Percentiles rank a stretch among this genome's conserved stretches.
Evolutionary conservation across 2,888 invertebrate genomes (phyloP).

Genomic region (Dicyrtomina minuta): DNA sequence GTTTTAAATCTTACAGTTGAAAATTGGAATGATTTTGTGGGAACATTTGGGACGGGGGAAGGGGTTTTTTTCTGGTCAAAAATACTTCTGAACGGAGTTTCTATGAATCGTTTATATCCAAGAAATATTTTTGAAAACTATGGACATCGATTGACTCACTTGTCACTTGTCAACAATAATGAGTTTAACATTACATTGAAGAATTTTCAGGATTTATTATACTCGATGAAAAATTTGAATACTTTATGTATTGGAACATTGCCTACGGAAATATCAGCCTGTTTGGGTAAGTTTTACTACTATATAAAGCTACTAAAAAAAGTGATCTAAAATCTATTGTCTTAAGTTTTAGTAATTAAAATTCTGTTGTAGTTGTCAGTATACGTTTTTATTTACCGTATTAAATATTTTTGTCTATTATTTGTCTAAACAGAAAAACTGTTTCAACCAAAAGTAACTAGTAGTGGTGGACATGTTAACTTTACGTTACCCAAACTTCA

Average conservation of each 20-base stretch:
- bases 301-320: too few relatives aligned
- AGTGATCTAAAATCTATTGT: too few relatives aligned
- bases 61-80: constrained; percentile 13
- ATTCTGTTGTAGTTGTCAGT: too few relatives aligned
- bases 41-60: constrained; percentile 9
- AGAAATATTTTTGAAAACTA: constrained; percentile 15
- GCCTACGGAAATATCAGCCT: constrained; percentile 24
- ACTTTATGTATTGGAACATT: constrained; percentile 12
- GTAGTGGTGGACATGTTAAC: not conserved
- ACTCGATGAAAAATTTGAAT: constrained; percentile 2
- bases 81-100: constrained; percentile 8
- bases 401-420: not conserved
- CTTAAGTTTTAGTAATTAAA: too few relatives aligned
- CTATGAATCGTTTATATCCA: constrained; percentile 10
- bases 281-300: too few relatives aligned
- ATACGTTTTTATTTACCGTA: too few relatives aligned
- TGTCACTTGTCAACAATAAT: constrained; percentile 10
- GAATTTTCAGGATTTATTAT: constrained; percentile 15
- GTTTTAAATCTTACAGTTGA: constrained; percentile 4
- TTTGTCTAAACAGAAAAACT: not conserved
- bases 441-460: not conserved
- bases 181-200: not conserved
- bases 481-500: constrained; percentile 9
- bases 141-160: constrained; percentile 3
- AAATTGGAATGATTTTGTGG: constrained; percentile 23